A percentile compares a stretch with the other conserved stretches of the same genome.
Conservation (phyloP, 64 coral and sea anemone genomes). For the Actinia equina region DNA sequence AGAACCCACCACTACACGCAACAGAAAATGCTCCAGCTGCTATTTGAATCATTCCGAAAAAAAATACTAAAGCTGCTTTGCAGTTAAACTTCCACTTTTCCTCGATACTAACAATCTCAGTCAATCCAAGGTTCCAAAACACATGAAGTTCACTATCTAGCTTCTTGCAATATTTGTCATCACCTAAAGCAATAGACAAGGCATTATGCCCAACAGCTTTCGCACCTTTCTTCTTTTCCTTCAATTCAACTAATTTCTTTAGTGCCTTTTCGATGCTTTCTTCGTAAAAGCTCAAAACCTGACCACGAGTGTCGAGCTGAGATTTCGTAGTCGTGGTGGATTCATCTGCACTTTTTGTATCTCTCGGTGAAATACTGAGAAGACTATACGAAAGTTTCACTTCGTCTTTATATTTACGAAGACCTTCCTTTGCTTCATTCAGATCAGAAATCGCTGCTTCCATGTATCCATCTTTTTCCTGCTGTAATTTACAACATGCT, state of each 20-base stretch:
- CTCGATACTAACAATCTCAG: background rate
- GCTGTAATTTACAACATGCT: conserved; percentile 19
- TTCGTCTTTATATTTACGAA: background rate
- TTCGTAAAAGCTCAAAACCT: conserved; percentile 23
- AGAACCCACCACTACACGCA: conserved; percentile 4
- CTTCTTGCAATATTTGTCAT: background rate
- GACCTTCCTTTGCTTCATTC: background rate
- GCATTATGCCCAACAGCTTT: background rate
- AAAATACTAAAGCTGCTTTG: background rate
- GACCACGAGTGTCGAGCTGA: conserved; percentile 3
- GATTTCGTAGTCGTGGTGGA: background rate
- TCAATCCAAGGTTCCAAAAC: conserved; percentile 15
- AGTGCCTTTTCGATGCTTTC: conserved; percentile 12
- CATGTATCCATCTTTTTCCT: conserved; percentile 4
- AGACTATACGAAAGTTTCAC: background rate
- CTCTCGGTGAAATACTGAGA: background rate
- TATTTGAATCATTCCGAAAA: conserved; percentile 22
- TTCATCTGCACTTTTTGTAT: background rate
- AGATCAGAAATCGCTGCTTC: background rate
- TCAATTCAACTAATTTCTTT: background rate
- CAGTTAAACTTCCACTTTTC: background rate
- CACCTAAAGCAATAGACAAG: background rate
- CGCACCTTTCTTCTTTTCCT: background rate
- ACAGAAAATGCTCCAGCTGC: conserved; percentile 5
- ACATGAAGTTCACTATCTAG: background rate